Evolutionary conservation across 2,797 vertebrate genomes (phyloP).

Genomic region (Pantherophis vulpinus): DNA sequence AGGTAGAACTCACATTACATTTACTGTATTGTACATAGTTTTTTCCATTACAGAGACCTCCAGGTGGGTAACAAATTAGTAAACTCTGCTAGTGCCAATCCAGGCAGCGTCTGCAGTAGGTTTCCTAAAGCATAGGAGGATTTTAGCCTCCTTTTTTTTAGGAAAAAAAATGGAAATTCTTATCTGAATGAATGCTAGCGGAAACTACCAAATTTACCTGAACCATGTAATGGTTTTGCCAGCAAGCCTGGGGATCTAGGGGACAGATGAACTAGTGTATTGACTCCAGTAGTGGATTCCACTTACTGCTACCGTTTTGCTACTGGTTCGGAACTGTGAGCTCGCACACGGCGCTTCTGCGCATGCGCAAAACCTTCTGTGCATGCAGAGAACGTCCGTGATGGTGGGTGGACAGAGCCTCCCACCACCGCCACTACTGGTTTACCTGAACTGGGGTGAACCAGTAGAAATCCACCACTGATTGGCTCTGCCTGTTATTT

Average conservation of each 20-base stretch:
- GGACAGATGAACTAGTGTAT: not conserved
- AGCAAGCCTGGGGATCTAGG: not conserved
- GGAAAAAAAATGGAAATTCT: not conserved
- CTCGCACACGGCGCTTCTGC: too few species aligned
- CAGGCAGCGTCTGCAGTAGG: not conserved
- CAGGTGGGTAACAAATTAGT: slow-evolving; percentile 22
- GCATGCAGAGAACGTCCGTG: too few species aligned
- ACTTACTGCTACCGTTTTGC: too few species aligned
- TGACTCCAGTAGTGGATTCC: not conserved
- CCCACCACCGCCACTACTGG: too few species aligned
- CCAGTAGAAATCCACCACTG: too few species aligned
- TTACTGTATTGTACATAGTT: slow-evolving; percentile 28
- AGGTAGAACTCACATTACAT: not conserved
- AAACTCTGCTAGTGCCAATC: slow-evolving; percentile 6
- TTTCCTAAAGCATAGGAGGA: slow-evolving; percentile 32
- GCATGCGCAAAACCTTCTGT: too few species aligned
- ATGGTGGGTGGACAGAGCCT: too few species aligned
- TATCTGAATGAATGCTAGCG: slow-evolving; percentile 19
- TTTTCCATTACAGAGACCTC: slow-evolving; percentile 32
- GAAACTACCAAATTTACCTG: not conserved
- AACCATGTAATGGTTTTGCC: not conserved
- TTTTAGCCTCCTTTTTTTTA: slow-evolving; percentile 23
- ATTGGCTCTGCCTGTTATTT: not conserved
- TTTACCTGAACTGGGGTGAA: too few species aligned
- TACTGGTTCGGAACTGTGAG: too few species aligned